Evolutionary conservation across 1,140 invertebrate genomes (phyloP).

Genomic region (Drosophila nannoptera): DNA sequence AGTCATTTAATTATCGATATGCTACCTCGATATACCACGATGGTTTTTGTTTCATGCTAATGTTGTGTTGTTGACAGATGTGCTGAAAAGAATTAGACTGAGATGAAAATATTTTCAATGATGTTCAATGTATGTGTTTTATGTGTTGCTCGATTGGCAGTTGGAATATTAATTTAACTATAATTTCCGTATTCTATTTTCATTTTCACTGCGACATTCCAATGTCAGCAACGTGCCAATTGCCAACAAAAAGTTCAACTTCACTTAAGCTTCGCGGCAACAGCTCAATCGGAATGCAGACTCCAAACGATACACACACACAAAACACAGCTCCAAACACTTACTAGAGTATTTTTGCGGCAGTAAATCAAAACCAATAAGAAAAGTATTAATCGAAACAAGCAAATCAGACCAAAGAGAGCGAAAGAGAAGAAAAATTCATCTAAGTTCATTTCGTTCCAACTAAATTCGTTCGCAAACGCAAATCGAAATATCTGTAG

Average conservation of each 20-base stretch:
- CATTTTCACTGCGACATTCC: slow-evolving; percentile 9
- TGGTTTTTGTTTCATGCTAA: slow-evolving; percentile 30
- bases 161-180: slow-evolving; percentile 19
- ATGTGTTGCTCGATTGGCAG: slow-evolving; percentile 45
- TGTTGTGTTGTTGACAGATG: slow-evolving; percentile 41
- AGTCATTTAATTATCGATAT: slow-evolving; percentile 11
- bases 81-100: slow-evolving; percentile 30
- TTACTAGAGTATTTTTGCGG: slow-evolving; percentile 32
- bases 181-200: slow-evolving; percentile 21
- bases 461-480: slow-evolving; percentile 59
- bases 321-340: slow-evolving; percentile 24
- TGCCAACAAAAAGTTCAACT: not conserved
- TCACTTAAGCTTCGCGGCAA: slow-evolving; percentile 27
- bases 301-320: slow-evolving; percentile 13
- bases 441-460: slow-evolving; percentile 61
- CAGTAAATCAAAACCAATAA: not conserved
- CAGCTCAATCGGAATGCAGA: slow-evolving; percentile 9
- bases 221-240: not conserved
- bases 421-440: slow-evolving; percentile 77
- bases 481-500: slow-evolving; percentile 29
- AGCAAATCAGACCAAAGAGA: slow-evolving; percentile 66
- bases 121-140: slow-evolving; percentile 23
- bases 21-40: slow-evolving; percentile 25
- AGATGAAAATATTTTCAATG: slow-evolving; percentile 23
- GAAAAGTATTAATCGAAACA: slow-evolving; percentile 44